phyloP scores from a whole-genome alignment of 2,113 vertebrate species.

The Struthio camelus region DNA sequence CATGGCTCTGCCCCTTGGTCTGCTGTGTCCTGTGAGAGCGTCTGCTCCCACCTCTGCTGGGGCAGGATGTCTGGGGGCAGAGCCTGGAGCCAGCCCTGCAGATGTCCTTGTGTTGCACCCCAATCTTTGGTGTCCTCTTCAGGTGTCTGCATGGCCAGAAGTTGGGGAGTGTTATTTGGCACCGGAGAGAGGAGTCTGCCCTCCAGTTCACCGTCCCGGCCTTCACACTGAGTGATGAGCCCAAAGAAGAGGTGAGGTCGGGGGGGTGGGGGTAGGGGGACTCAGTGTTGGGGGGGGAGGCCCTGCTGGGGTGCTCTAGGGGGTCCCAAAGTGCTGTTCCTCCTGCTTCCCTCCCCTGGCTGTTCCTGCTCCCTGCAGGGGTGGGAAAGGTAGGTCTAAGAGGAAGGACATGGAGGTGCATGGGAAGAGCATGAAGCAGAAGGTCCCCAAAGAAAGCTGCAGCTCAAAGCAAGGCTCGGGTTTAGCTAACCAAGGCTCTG shows the following conservation, averaged over 20 bases:
- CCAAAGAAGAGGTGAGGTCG: constrained; percentile 3
- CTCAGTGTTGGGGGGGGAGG: neutral
- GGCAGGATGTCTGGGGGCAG: neutral
- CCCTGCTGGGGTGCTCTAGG: no score
- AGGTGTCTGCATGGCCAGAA: constrained; percentile 7
- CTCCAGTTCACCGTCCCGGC: neutral
- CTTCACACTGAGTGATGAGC: neutral
- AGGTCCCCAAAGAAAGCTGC: rapidly evolving
- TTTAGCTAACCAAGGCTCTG: neutral
- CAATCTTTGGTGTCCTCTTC: neutral
- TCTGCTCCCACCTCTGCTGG: neutral
- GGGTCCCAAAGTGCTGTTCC: neutral
- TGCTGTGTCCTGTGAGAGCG: neutral
- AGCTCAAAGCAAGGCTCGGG: neutral
- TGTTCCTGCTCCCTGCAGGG: neutral
- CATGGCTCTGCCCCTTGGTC: neutral
- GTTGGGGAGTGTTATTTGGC: neutral
- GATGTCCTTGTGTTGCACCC: neutral
- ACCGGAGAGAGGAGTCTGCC: neutral
- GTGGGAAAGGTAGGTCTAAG: no score
- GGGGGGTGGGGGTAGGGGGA: neutral
- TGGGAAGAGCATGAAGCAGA: neutral
- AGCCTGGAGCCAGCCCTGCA: neutral
- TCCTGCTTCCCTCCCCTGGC: neutral
- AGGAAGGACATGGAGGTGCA: neutral